Evolutionary conservation across 1,140 invertebrate species (phyloP).

Genomic region (Campoletis sonorensis): DNA sequence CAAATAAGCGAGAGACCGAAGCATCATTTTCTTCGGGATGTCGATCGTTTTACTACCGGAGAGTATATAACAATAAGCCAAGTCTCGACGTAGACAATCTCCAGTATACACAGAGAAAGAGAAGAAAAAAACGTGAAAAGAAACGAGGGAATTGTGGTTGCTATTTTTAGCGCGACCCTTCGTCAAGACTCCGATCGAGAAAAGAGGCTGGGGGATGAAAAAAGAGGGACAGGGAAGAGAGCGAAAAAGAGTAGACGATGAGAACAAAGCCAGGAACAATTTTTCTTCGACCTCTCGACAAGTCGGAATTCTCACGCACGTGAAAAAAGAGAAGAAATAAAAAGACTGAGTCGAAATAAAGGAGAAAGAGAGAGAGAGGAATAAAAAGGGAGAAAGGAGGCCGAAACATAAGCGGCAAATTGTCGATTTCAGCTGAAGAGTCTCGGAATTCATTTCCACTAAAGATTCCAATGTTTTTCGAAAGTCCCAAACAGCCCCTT

Average conservation of each 20-base stretch:
- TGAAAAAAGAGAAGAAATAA: not conserved
- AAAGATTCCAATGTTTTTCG: conserved; percentile 27
- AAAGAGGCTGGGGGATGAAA: not conserved
- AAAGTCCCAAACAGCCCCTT: not conserved
- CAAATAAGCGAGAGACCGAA: too few relatives aligned
- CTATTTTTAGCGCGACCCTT: conserved; percentile 7
- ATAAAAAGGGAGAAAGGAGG: not conserved
- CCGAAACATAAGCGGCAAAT: conserved; percentile 23
- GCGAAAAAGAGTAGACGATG: conserved; percentile 7
- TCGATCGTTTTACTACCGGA: too few relatives aligned
- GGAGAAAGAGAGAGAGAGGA: not conserved
- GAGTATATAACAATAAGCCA: conserved; percentile 6
- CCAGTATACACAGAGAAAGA: not conserved
- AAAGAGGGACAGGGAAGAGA: not conserved
- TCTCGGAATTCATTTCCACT: conserved; percentile 17
- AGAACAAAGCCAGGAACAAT: conserved; percentile 23
- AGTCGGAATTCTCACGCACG: not conserved
- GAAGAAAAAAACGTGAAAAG: not conserved
- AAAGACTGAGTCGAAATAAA: not conserved
- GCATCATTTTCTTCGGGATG: too few relatives aligned
- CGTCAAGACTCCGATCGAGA: conserved; percentile 4
- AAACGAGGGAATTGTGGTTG: not conserved
- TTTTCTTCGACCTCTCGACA: conserved; percentile 29
- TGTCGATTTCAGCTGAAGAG: conserved; percentile 4
- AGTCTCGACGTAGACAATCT: not conserved